Conservation (phyloP, 2,888 invertebrate genomes). For the Quadroppia sp. region DNA sequence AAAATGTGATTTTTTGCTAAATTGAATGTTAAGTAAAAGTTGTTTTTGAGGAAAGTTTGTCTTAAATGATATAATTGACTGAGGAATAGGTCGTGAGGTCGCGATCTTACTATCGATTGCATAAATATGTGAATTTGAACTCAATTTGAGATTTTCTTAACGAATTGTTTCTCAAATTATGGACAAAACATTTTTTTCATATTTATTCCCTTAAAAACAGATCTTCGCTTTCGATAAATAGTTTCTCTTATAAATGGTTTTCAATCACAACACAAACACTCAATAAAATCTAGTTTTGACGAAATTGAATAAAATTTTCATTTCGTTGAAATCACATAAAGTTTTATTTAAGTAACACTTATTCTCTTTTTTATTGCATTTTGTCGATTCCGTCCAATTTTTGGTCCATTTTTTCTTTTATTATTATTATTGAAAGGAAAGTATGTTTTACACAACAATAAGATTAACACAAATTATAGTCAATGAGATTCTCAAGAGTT, state of each 20-base stretch:
- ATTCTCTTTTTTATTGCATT: not conserved
- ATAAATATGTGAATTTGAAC: not conserved
- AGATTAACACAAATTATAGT: not conserved
- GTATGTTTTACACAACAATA: too few relatives aligned
- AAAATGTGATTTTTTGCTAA: not conserved
- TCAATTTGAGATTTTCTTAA: not conserved
- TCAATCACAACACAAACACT: not conserved
- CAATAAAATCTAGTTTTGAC: not conserved
- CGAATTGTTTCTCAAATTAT: too few relatives aligned
- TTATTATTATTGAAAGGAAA: too few relatives aligned
- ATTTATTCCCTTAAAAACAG: too few relatives aligned
- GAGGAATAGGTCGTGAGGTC: constrained; percentile 29
- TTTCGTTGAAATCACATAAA: not conserved
- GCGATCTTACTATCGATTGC: not conserved
- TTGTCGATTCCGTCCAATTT: not conserved
- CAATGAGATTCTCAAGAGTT: not conserved
- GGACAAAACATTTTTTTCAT: too few relatives aligned
- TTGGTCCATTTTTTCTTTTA: not conserved
- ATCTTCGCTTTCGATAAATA: not conserved
- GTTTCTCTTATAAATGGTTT: not conserved
- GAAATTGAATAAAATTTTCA: not conserved
- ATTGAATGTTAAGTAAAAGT: not conserved
- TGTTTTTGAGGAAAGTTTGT: not conserved
- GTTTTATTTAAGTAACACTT: constrained; percentile 6
- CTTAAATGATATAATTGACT: not conserved